phyloP scores from a whole-genome alignment of 2,797 vertebrate genomes.

The Parambassis ranga region DNA sequence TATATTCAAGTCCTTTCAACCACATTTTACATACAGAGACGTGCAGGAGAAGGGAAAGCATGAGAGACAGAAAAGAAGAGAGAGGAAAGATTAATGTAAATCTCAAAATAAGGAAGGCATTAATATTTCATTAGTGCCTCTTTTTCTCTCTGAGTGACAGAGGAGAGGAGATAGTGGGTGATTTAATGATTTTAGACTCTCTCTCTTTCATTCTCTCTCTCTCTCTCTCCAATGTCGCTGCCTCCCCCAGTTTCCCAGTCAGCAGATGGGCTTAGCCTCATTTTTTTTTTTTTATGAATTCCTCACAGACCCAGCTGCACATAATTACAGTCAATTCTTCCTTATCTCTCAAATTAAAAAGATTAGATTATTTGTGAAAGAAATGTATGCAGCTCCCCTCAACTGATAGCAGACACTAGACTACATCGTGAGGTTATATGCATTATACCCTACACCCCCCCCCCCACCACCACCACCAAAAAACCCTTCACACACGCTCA shows the following conservation, averaged over 20 bases:
- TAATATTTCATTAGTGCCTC: slow-evolving; percentile 97
- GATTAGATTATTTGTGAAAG: slow-evolving; percentile 85
- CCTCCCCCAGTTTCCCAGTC: slow-evolving; percentile 84
- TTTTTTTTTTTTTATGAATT: slow-evolving; percentile 86
- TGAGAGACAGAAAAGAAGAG: slow-evolving; percentile 46
- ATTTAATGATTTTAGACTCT: slow-evolving; percentile 91
- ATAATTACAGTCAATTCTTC: slow-evolving; percentile 89
- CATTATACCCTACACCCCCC: slow-evolving; percentile 10
- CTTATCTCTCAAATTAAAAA: slow-evolving; percentile 92
- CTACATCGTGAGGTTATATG: slow-evolving; percentile 45
- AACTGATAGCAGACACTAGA: slow-evolving; percentile 59
- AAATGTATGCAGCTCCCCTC: slow-evolving; percentile 74
- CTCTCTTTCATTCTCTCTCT: slow-evolving; percentile 76
- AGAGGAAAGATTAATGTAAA: slow-evolving; percentile 83
- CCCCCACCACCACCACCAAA: not conserved
- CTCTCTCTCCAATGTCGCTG: slow-evolving; percentile 73
- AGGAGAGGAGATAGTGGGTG: slow-evolving; percentile 85
- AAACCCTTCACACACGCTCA: not conserved
- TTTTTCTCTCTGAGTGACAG: slow-evolving; percentile 91
- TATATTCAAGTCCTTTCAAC: slow-evolving; percentile 60
- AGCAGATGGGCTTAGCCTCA: slow-evolving; percentile 80
- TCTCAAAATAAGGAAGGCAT: slow-evolving; percentile 86
- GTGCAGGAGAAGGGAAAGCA: slow-evolving; percentile 37
- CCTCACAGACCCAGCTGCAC: slow-evolving; percentile 84
- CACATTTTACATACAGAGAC: slow-evolving; percentile 50